These are phyloP conservation scores for Paratilapia polleni DNA, from an alignment of 2,113 vertebrate genomes.

Conservation along the genomic window DNA sequence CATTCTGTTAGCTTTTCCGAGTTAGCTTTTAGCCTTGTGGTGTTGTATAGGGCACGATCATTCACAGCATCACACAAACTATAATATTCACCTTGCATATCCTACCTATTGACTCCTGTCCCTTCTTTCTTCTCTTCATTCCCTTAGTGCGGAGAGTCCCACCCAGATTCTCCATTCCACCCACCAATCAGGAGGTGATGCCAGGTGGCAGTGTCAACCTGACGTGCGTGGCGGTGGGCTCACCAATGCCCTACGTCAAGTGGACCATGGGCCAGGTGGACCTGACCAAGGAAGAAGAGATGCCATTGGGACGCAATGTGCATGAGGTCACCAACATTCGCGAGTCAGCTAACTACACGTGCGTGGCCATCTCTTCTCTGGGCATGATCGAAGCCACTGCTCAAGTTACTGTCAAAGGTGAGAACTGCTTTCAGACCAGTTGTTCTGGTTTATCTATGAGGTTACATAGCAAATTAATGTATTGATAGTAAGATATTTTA, in stretches of 20 bases:
- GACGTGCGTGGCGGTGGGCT: constrained; percentile 93
- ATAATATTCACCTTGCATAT: not conserved
- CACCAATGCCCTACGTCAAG: constrained; percentile 96
- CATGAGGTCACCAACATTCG: constrained; percentile 91
- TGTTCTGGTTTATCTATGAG: not conserved
- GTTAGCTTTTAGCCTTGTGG: constrained; percentile 18
- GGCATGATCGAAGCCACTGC: constrained; percentile 93
- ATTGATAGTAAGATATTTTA: not conserved
- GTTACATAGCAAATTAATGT: not conserved
- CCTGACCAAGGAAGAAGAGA: constrained; percentile 93
- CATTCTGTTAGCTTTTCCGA: constrained; percentile 35
- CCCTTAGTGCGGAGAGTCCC: constrained; percentile 90
- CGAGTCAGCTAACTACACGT: constrained; percentile 93
- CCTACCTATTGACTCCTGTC: not conserved
- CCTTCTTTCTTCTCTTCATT: not conserved
- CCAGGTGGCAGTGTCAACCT: constrained; percentile 95
- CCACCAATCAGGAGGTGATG: constrained; percentile 96
- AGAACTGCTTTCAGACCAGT: constrained; percentile 30
- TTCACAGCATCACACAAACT: constrained; percentile 18
- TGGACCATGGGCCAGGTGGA: constrained; percentile 89
- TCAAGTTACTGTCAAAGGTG: constrained; percentile 96
- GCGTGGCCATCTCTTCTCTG: constrained; percentile 93
- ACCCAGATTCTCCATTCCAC: constrained; percentile 95
- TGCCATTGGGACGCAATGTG: constrained; percentile 93
- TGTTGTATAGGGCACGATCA: not conserved